Base-by-base conservation (phyloP, 2,113 vertebrate genomes). In the Austrofundulus limnaeus region DNA sequence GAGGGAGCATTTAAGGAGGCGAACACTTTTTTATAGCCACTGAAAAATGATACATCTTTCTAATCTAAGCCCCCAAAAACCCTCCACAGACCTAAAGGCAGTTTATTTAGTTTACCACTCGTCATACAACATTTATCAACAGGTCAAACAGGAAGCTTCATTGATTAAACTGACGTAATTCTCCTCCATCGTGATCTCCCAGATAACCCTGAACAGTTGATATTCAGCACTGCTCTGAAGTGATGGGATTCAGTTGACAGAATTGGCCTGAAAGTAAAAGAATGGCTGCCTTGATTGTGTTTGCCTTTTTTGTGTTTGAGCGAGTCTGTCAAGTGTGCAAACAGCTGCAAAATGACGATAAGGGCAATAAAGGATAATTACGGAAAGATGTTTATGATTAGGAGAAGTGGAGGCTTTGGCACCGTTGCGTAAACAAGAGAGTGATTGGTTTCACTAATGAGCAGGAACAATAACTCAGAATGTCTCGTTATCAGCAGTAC, bases 141-240 rank as follows among this genome's bases (percentile, higher is more conserved):
- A 65, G 62, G 28, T 28, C 28, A 28, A 28, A 28, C 31, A 42
- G 2, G 64, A 80, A 5, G 38, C 56, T 19, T 61, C 20, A 49
- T 16, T 16, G 53, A 77, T 76, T 61, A 65, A 61, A 75, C 37
- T 70, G 76, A 31, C 66, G 66, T 71, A 72, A 87, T 82, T 75
- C 69, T 57, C 19, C 14, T 34, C 61, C 54, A 43, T 53, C 1
- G 3, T 61, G 66, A 66, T 62, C 49, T 71, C 49, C 58, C 64
- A 82, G 71, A 77, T 78, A 34, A 66, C 58, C 66, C 54, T 25
- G 65, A 84, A 81, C 81, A 83, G 41, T 11, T 54, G 20, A 57
- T 49, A 16, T 11, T 72, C 42, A 25, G 63, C 79, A 46, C 45
- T 58, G 61, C 50, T 61, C 45, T 61, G 59, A 61, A 34, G 48